phyloP scores from a whole-genome alignment of 2,113 vertebrate genomes.

The Actinemys pallida region DNA sequence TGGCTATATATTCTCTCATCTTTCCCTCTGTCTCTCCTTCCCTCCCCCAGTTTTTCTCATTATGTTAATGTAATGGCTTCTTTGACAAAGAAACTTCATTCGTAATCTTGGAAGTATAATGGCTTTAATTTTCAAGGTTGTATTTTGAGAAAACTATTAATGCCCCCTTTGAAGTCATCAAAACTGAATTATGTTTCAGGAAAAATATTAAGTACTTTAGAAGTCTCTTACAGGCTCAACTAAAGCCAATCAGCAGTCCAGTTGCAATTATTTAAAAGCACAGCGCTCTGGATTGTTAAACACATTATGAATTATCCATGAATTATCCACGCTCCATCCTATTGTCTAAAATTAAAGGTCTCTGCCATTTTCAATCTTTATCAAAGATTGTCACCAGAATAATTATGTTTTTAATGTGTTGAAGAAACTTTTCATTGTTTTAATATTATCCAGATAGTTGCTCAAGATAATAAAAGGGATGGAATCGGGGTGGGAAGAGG shows the following conservation, averaged over 20 bases:
- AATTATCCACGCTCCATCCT: slow-evolving; percentile 43
- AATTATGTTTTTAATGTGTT: slow-evolving; percentile 40
- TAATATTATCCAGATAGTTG: slow-evolving; percentile 31
- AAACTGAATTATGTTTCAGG: slow-evolving; percentile 66
- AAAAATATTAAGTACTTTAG: slow-evolving; percentile 44
- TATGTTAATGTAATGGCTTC: slow-evolving; percentile 60
- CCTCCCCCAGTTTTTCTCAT: background rate
- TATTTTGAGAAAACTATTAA: slow-evolving; percentile 63
- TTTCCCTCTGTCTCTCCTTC: slow-evolving; percentile 22
- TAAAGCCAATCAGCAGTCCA: slow-evolving; percentile 31
- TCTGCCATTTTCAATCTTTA: slow-evolving; percentile 36
- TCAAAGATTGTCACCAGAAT: slow-evolving; percentile 48
- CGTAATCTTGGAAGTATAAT: slow-evolving; percentile 59
- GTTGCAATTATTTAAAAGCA: slow-evolving; percentile 44
- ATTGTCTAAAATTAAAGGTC: slow-evolving; percentile 56
- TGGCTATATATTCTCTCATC: background rate
- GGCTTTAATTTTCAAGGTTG: slow-evolving; percentile 70
- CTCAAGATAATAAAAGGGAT: background rate
- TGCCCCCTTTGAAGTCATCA: slow-evolving; percentile 63
- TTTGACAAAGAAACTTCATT: slow-evolving; percentile 63
- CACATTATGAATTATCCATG: slow-evolving; percentile 8
- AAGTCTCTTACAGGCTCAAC: slow-evolving; percentile 26
- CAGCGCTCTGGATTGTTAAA: slow-evolving; percentile 50
- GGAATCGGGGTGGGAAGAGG: background rate
- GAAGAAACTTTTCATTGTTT: slow-evolving; percentile 19